Conservation (phyloP, 2,797 vertebrate species). For the Mus caroli region DNA sequence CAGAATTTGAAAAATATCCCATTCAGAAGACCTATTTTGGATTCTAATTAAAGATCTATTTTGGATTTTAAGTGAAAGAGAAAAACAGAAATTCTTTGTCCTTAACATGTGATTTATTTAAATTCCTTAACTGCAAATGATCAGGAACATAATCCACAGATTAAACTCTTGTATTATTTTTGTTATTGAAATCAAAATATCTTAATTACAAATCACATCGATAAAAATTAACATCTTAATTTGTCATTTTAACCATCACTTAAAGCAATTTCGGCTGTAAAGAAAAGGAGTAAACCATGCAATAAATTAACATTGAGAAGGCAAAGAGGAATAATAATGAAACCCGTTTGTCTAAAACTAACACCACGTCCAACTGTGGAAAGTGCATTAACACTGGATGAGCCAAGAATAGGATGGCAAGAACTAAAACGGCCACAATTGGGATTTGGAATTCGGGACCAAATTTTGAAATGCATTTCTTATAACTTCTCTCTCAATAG, state of each 20-base stretch:
- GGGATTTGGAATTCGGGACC: constrained; percentile 72
- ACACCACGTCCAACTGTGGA: constrained; percentile 89
- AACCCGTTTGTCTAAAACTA: constrained; percentile 89
- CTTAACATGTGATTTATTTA: constrained; percentile 91
- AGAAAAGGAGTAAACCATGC: constrained; percentile 93
- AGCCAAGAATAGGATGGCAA: constrained; percentile 86
- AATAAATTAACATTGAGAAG: constrained; percentile 96
- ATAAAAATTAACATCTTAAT: constrained; percentile 91
- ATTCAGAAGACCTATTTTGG: constrained; percentile 62
- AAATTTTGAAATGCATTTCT: constrained; percentile 78
- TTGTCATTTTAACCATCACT: constrained; percentile 89
- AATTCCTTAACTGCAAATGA: constrained; percentile 90
- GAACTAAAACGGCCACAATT: constrained; percentile 88
- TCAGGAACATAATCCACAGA: constrained; percentile 89
- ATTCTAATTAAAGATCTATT: constrained; percentile 61
- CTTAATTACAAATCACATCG: constrained; percentile 92
- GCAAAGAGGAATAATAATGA: constrained; percentile 89
- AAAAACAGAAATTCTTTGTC: constrained; percentile 82
- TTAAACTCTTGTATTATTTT: constrained; percentile 89
- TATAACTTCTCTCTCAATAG: constrained; percentile 68
- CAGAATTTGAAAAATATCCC: constrained; percentile 23
- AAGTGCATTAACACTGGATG: constrained; percentile 92
- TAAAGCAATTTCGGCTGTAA: constrained; percentile 91
- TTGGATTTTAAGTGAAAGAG: constrained; percentile 76
- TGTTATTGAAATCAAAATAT: constrained; percentile 91